Evolutionary conservation across 2,113 vertebrate genomes (phyloP).

Genomic region (Protomyctophum bolini): DNA sequence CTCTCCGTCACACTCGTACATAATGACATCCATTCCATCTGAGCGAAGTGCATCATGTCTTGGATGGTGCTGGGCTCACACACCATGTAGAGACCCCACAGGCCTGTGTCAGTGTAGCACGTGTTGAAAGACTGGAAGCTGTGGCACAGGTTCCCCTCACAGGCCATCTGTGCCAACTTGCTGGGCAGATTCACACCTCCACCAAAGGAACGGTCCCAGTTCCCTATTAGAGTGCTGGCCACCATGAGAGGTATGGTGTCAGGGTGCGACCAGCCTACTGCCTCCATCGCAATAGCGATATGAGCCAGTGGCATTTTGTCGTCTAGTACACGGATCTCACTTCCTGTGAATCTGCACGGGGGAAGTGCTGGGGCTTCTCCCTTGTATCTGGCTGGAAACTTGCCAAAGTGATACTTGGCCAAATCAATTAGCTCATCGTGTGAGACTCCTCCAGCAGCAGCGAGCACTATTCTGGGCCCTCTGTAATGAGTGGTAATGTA

Average conservation of each 20-base stretch:
- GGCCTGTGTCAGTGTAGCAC: slow-evolving; percentile 97
- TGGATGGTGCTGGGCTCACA: slow-evolving; percentile 89
- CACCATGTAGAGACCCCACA: slow-evolving; percentile 97
- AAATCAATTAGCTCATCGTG: slow-evolving; percentile 90
- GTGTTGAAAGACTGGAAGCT: slow-evolving; percentile 99
- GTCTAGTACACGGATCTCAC: slow-evolving; percentile 93
- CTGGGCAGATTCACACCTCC: slow-evolving; percentile 96
- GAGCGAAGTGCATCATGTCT: slow-evolving; percentile 91
- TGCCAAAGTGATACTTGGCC: slow-evolving; percentile 93
- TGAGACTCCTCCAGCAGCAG: slow-evolving; percentile 94
- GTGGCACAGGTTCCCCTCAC: slow-evolving; percentile 93
- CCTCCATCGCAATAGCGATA: slow-evolving; percentile 90
- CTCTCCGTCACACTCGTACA: slow-evolving; percentile 89
- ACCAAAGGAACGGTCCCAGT: slow-evolving; percentile 97
- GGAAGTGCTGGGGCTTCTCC: slow-evolving; percentile 86
- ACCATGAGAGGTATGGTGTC: slow-evolving; percentile 98
- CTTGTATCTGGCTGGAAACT: slow-evolving; percentile 81
- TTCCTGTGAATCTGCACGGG: slow-evolving; percentile 90
- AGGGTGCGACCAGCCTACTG: slow-evolving; percentile 92
- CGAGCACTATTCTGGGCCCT: slow-evolving; percentile 93
- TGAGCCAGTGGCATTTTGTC: slow-evolving; percentile 98
- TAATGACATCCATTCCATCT: slow-evolving; percentile 92
- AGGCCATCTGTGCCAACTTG: slow-evolving; percentile 91
- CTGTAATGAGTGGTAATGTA: slow-evolving; percentile 99
- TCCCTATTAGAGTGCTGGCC: slow-evolving; percentile 95